phyloP scores from a whole-genome alignment of 2,113 vertebrate species.

The Butastur rufipennis region DNA sequence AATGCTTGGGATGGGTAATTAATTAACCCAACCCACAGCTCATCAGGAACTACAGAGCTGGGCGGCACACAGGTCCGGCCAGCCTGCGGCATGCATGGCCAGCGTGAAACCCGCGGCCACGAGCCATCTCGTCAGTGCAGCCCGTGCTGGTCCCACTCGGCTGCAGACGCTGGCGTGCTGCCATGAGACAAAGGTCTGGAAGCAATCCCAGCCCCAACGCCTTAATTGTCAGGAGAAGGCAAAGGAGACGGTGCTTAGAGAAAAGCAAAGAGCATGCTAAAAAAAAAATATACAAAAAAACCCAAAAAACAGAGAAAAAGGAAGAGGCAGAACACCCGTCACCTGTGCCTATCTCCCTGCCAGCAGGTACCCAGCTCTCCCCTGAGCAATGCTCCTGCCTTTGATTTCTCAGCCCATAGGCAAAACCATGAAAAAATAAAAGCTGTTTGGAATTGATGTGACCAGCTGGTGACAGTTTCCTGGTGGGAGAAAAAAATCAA shows the following conservation, averaged over 20 bases:
- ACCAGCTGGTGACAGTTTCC: background rate
- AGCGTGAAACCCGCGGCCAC: background rate
- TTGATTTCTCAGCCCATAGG: background rate
- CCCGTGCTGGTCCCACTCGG: background rate
- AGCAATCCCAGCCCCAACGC: background rate
- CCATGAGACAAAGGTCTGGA: background rate
- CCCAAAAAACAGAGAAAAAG: background rate
- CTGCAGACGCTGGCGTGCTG: background rate
- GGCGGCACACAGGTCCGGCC: fast-evolving
- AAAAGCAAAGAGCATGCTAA: background rate
- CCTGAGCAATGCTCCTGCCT: background rate
- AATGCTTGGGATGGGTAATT: background rate
- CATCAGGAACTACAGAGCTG: fast-evolving
- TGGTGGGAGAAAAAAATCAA: background rate
- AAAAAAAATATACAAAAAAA: background rate
- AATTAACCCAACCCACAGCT: background rate
- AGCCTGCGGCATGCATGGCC: fast-evolving
- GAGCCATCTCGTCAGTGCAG: fast-evolving
- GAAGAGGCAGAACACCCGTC: background rate
- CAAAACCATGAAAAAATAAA: background rate
- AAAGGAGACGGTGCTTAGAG: background rate
- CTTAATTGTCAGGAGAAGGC: background rate
- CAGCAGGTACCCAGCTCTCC: background rate
- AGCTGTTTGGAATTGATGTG: background rate
- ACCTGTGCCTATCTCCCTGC: background rate